These are phyloP conservation scores for Drosophila paramelanica DNA, from an alignment of 2,888 invertebrate genomes.

Conservation along the genomic window DNA sequence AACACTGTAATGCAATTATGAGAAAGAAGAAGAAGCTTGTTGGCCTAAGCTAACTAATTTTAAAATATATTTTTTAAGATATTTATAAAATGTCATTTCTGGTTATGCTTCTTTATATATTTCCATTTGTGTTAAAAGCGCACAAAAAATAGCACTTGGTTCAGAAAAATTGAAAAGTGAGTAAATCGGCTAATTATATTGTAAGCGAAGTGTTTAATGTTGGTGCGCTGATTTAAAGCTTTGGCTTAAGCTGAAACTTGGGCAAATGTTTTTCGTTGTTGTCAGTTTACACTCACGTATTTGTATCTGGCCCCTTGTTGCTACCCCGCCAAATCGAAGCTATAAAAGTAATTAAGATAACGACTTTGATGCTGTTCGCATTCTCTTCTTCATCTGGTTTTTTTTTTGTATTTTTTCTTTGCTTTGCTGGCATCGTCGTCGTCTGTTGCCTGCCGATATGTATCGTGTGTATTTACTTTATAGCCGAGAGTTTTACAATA, in stretches of 20 bases:
- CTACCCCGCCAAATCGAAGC: constrained; percentile 74
- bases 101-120: too few species aligned
- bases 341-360: constrained; percentile 83
- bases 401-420: constrained; percentile 9
- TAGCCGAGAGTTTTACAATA: constrained; percentile 75
- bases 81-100: too few species aligned
- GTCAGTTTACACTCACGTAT: constrained; percentile 22
- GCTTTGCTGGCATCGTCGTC: constrained; percentile 10
- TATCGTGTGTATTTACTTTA: constrained; percentile 71
- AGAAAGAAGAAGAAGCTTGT: too few species aligned
- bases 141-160: too few species aligned
- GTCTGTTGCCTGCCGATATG: constrained; percentile 37
- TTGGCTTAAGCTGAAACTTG: constrained; percentile 7
- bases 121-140: too few species aligned
- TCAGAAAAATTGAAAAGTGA: too few species aligned
- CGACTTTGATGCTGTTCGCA: constrained; percentile 73
- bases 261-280: background rate
- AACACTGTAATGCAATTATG: too few species aligned
- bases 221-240: constrained; percentile 28
- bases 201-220: background rate
- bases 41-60: too few species aligned
- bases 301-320: constrained; percentile 1
- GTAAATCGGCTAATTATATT: background rate
- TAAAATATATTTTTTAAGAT: too few species aligned
- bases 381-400: constrained; percentile 17